A percentile compares a stretch with the other conserved stretches of the same genome.
phyloP scores from a whole-genome alignment of 2,888 invertebrate species.

The Apodemia mormo region DNA sequence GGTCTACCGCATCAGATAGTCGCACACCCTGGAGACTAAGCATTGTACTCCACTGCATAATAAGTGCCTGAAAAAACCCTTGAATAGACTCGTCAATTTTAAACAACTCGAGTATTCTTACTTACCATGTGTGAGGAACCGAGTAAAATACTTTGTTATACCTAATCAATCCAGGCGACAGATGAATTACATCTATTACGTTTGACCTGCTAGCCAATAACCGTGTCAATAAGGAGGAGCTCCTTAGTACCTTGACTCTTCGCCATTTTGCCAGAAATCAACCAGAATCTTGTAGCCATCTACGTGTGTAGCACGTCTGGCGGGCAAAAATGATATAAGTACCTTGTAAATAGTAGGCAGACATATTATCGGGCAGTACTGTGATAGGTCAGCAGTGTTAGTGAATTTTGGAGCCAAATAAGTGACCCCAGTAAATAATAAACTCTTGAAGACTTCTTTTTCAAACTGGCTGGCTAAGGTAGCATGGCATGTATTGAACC shows the following conservation, averaged over 20 bases:
- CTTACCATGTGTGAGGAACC: slow-evolving; percentile 10
- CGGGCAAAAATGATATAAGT: slow-evolving; percentile 30
- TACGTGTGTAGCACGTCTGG: background rate
- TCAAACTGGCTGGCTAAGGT: slow-evolving; percentile 14
- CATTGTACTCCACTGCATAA: slow-evolving; percentile 5
- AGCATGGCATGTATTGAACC: background rate
- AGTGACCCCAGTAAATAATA: too few species aligned
- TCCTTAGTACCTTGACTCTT: slow-evolving; percentile 8
- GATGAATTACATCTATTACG: background rate
- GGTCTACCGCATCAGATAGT: background rate
- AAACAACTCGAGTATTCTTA: slow-evolving; percentile 4
- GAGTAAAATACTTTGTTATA: background rate
- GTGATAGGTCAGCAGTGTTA: too few species aligned
- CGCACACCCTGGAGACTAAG: background rate
- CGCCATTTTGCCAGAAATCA: too few species aligned
- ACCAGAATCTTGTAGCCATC: background rate
- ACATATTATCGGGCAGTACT: slow-evolving; percentile 24
- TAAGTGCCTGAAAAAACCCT: background rate
- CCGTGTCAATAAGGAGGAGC: slow-evolving; percentile 6
- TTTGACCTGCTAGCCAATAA: background rate
- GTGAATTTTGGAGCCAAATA: too few species aligned
- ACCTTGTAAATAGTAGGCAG: slow-evolving; percentile 36
- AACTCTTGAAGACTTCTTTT: background rate
- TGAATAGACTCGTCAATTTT: too few species aligned
- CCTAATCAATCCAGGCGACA: slow-evolving; percentile 6